These are phyloP conservation scores for Saccopteryx leptura DNA, from an alignment of 2,113 vertebrate genomes.

Conservation along the genomic window DNA sequence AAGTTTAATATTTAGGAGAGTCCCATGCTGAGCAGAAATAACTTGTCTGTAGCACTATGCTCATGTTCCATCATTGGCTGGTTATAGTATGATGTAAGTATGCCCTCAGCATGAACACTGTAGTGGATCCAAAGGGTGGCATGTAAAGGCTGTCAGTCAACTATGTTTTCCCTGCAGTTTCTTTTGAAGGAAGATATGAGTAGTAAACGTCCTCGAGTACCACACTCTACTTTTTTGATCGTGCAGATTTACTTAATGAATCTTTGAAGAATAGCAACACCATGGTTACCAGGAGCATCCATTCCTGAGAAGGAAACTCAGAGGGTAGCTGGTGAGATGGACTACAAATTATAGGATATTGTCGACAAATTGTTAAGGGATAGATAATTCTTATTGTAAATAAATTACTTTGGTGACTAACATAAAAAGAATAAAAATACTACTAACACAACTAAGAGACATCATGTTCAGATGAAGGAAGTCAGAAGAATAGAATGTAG, in stretches of 20 bases:
- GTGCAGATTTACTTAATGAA: not conserved
- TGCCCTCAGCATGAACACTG: not conserved
- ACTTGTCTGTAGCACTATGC: not conserved
- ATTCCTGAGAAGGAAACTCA: not conserved
- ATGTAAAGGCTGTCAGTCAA: not conserved
- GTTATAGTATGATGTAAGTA: not conserved
- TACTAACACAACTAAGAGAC: not conserved
- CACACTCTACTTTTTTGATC: not conserved
- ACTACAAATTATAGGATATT: not conserved
- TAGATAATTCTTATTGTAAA: not conserved
- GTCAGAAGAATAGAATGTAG: not conserved
- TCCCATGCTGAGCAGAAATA: not conserved
- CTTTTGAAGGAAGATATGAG: not conserved
- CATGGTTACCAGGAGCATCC: not conserved
- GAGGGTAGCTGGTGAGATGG: not conserved
- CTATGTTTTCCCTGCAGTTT: not conserved
- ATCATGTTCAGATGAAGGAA: not conserved
- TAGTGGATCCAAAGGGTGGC: not conserved
- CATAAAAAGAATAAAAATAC: not conserved
- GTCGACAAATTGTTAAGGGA: not conserved
- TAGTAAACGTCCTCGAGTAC: not conserved
- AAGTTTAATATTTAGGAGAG: not conserved
- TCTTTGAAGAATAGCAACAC: not conserved
- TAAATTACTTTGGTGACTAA: not conserved
- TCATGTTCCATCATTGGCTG: not conserved